Evolutionary conservation across 2,888 invertebrate genomes (phyloP), one percentile per base, ranked within the genome.

Genomic region (Slavum lentiscoides): DNA sequence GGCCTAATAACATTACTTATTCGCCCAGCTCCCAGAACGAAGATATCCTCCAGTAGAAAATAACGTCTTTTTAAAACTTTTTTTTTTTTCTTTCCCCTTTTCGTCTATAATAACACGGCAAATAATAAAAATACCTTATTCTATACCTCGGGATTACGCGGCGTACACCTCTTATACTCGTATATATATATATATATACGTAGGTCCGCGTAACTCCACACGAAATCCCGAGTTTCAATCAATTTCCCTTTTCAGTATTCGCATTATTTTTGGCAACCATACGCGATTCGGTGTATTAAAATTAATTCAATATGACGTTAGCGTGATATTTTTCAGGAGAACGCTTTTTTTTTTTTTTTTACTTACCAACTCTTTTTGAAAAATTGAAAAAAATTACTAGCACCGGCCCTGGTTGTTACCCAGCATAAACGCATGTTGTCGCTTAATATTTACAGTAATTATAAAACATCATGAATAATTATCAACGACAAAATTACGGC

Each of bases 1-100:
- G 30, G 80, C 64, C 72, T 80, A 80, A 80, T 80, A 72, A 80
- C 80, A 80, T 80, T 80, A 80, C 80, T 80, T 80, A 72, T 80
- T 80, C 80, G 80, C 70, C 70, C 72, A 23, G 59, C 23, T 64
- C 39, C 58, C 55, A 23, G 30, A 39, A 72, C 64, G 72, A 64
- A 70, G 72, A 80, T 72, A 80, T 80, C 80, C 43, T 7, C 15
- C 55, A 6, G 30, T 19, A 55, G 80, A 64, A 66, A 80, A 64
- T 64, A 62, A 62, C 39, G 17, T 72, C 58, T 77, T 77, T 62
- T 64, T 61, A 80, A 77, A 72, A 80, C 72, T 80, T 80, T 75
- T 72, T 30, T 43, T 43, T 6, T 43, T 80, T 72, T 75, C 64
- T n/a, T 43, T 43, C 6, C 9, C 43, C 43, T 23, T 4, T 21